phyloP scores from a whole-genome alignment of 2,888 invertebrate genomes.

The Hartigia nigra region DNA sequence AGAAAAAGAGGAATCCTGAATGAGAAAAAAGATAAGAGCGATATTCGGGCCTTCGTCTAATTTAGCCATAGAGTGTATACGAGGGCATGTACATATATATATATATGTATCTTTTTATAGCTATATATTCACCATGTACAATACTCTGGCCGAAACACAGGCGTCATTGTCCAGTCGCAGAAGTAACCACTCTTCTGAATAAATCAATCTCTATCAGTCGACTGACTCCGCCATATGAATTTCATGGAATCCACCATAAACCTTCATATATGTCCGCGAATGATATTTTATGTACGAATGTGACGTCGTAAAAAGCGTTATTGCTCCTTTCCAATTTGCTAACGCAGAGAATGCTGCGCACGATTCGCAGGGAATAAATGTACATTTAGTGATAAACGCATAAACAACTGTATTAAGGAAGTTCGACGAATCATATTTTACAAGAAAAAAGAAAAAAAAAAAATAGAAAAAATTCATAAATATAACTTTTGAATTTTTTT shows the following conservation, averaged over 20 bases:
- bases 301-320: background rate
- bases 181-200: constrained; percentile 20
- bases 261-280: constrained; percentile 14
- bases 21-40: background rate
- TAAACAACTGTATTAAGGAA: background rate
- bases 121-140: background rate
- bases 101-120: background rate
- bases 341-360: background rate
- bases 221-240: constrained; percentile 15
- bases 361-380: background rate
- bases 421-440: background rate
- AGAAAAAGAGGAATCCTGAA: background rate
- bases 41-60: background rate
- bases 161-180: constrained; percentile 20
- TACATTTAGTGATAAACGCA: no score
- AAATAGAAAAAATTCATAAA: background rate
- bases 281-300: background rate
- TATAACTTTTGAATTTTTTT: no score
- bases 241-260: background rate
- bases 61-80: background rate
- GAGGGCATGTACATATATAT: background rate
- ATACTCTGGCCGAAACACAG: constrained; percentile 11
- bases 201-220: constrained; percentile 19
- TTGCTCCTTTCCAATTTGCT: background rate
- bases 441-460: background rate